phyloP scores from a whole-genome alignment of 2,113 vertebrate species.

The Phalacrocorax pelagicus region DNA sequence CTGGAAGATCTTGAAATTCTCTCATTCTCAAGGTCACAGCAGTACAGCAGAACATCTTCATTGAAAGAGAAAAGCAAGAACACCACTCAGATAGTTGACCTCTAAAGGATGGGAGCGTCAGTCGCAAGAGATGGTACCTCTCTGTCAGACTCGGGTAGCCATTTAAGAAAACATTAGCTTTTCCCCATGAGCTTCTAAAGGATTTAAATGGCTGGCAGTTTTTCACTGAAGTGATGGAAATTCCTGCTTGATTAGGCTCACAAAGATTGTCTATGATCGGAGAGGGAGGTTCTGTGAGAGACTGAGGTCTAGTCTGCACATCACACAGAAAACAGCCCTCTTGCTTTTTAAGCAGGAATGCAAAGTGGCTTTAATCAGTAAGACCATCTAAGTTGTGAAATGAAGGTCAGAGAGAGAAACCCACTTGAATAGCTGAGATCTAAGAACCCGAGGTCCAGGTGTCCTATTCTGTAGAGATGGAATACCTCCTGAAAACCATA shows the following conservation, averaged over 20 bases:
- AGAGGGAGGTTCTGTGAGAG: background rate
- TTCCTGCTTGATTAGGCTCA: background rate
- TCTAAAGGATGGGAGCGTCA: background rate
- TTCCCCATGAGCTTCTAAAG: background rate
- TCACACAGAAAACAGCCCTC: background rate
- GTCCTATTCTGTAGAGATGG: background rate
- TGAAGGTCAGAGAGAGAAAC: background rate
- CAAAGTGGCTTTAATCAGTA: background rate
- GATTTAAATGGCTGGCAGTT: background rate
- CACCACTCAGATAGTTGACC: background rate
- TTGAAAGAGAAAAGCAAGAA: background rate
- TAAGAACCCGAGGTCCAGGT: background rate
- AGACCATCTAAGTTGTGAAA: background rate
- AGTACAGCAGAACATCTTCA: background rate
- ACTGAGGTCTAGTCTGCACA: background rate
- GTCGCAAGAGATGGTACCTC: fast-evolving
- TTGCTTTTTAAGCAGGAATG: background rate
- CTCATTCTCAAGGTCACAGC: background rate
- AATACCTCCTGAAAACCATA: background rate
- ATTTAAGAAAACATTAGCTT: background rate
- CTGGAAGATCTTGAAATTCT: background rate
- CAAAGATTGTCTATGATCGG: background rate
- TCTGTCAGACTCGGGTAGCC: background rate
- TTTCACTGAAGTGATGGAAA: background rate
- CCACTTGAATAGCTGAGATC: background rate